A percentile compares a stretch with the other conserved stretches of the same genome.
phyloP scores from a whole-genome alignment of 2,888 invertebrate species.

The Liposcelis brunnea region DNA sequence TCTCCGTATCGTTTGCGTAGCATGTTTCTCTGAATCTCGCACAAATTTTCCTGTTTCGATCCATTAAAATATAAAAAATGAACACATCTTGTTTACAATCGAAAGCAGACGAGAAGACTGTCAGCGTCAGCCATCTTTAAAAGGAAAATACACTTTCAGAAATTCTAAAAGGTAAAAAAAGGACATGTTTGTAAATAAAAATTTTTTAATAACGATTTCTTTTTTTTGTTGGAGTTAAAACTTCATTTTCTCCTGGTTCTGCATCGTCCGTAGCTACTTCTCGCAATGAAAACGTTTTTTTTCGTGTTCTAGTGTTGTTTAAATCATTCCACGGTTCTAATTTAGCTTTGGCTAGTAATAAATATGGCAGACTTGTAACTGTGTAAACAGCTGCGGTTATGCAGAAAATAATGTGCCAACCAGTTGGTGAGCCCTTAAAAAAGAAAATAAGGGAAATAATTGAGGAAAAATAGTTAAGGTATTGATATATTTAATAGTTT shows the following conservation, averaged over 20 bases:
- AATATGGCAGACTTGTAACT: constrained; percentile 14
- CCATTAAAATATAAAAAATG: constrained; percentile 1
- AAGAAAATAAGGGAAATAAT: too few relatives aligned
- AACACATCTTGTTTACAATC: constrained; percentile 1
- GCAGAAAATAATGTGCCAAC: constrained; percentile 16
- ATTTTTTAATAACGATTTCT: background rate
- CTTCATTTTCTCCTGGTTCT: background rate
- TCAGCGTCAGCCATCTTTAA: too few relatives aligned
- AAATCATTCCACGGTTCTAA: constrained; percentile 16
- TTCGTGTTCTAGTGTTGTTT: background rate
- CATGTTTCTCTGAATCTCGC: too few relatives aligned
- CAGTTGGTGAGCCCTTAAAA: constrained; percentile 13
- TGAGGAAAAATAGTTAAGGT: too few relatives aligned
- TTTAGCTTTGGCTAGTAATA: constrained; percentile 14
- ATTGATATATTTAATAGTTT: too few relatives aligned
- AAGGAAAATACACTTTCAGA: too few relatives aligned
- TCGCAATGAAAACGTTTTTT: background rate
- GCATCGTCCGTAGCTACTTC: background rate
- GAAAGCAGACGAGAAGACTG: too few relatives aligned
- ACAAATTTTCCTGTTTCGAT: background rate
- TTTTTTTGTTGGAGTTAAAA: background rate
- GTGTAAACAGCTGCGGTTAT: constrained; percentile 15
- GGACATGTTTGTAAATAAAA: too few relatives aligned
- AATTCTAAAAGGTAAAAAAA: too few relatives aligned
- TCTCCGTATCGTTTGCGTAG: too few relatives aligned